Evolutionary conservation across 1,140 invertebrate species (phyloP).

Genomic region (Vollenhovia emeryi): DNA sequence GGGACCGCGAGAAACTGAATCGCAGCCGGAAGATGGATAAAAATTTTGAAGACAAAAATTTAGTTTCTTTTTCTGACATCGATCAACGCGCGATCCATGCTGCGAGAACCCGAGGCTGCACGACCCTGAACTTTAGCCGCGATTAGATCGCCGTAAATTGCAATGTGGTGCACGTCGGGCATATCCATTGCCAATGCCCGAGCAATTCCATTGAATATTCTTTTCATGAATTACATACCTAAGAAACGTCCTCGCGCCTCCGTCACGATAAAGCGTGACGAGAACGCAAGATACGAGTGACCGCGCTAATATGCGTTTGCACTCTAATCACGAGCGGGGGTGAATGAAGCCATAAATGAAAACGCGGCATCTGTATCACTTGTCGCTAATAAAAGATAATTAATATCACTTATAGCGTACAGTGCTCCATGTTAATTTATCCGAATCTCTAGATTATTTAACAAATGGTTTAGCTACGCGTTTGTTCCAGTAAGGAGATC

Average conservation of each 20-base stretch:
- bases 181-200: constrained; percentile 76
- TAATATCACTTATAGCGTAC: neutral
- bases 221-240: constrained; percentile 80
- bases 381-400: neutral
- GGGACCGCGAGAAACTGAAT: neutral
- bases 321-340: constrained; percentile 70
- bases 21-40: neutral
- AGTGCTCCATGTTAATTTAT: neutral
- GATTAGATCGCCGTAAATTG: constrained; percentile 80
- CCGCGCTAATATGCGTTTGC: constrained; percentile 62
- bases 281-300: constrained; percentile 69
- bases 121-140: constrained; percentile 77
- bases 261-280: constrained; percentile 72
- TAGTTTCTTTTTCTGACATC: neutral
- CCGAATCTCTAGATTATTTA: neutral
- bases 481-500: neutral
- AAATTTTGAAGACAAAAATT: constrained; percentile 27
- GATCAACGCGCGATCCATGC: neutral
- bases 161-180: constrained; percentile 81
- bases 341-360: constrained; percentile 62
- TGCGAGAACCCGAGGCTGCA: constrained; percentile 18
- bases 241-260: constrained; percentile 75
- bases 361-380: constrained; percentile 25
- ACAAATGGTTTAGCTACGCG: neutral
- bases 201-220: constrained; percentile 81